Conservation (phyloP, 2,888 invertebrate species). For the Nysson spinosus region DNA sequence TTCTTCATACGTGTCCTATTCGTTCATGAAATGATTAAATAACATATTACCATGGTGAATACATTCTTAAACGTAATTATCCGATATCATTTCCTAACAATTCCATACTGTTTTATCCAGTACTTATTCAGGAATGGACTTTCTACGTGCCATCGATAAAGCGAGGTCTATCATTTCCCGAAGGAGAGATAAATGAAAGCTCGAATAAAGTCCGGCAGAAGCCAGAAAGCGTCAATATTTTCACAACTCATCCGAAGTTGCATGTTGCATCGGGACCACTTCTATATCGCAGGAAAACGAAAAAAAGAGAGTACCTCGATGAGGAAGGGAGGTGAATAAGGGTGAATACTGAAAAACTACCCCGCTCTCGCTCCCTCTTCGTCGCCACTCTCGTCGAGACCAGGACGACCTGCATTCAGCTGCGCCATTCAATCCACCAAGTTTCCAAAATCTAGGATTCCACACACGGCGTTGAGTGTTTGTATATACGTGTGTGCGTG, state of each 20-base stretch:
- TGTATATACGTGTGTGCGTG: slow-evolving; percentile 19
- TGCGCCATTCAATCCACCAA: slow-evolving; percentile 68
- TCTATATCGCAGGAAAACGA: slow-evolving; percentile 43
- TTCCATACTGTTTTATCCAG: neutral
- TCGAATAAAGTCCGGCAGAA: slow-evolving; percentile 45
- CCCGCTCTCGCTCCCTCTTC: slow-evolving; percentile 30
- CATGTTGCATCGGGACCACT: slow-evolving; percentile 58
- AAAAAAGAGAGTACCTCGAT: slow-evolving; percentile 21
- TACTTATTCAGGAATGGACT: slow-evolving; percentile 6
- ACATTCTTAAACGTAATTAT: neutral
- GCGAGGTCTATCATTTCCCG: slow-evolving; percentile 35
- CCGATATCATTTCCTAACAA: neutral
- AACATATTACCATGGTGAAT: neutral
- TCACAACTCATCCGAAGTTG: slow-evolving; percentile 69
- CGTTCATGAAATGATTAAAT: no score
- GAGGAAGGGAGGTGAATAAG: slow-evolving; percentile 26
- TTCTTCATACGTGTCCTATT: neutral
- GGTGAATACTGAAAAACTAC: slow-evolving; percentile 55
- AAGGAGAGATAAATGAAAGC: slow-evolving; percentile 29
- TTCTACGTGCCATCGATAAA: slow-evolving; percentile 15
- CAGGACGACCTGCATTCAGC: slow-evolving; percentile 71
- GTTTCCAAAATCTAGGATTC: slow-evolving; percentile 75
- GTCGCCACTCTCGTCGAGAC: slow-evolving; percentile 29
- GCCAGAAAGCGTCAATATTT: slow-evolving; percentile 55
- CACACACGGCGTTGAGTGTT: slow-evolving; percentile 43